Base-by-base conservation (phyloP, 1,140 invertebrate genomes). In the roundworm (Caenorhabditis elegans) region DNA sequence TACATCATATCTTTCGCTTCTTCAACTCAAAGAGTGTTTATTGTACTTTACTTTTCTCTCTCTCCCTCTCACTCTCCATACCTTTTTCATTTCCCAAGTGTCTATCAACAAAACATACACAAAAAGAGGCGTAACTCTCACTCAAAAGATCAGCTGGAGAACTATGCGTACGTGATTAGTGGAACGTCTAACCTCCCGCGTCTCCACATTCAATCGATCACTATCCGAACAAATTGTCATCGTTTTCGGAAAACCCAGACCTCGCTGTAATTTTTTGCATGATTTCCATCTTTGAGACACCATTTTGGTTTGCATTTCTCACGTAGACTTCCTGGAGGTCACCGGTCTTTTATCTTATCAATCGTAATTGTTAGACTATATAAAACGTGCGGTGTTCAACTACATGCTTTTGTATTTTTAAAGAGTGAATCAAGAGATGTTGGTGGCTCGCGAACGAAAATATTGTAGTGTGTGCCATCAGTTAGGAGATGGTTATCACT, bases 401-500 rank as follows among this genome's bases (percentile, higher is more conserved):
- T n/a, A n/a, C n/a, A n/a, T n/a, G n/a, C n/a, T n/a, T n/a, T n/a
- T n/a, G n/a, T n/a, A 34, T 60, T 34, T 15, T 70, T 70, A 13
- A 15, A 11, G 34, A 10, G 22, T 39, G 3, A 34, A 31, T 22
- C n/a, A 15, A 39, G 19, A 70, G 15, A 70, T 70, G 60, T 39
- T 70, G 10, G 60, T 70, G n/a, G 36, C 60, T n/a, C 34, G 60
- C 6, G 60, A 70, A 22, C 17, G 60, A 70, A 70, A 70, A 13
- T 39, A 31, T n/a, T 70, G 60, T n/a, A 70, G 60, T 70, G 60
- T 70, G 8, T 70, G 60, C 34, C 31, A 70, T 70, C 60, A 70
- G 43, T 34, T 70, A 3, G 34, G 60, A 19, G 60, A 70, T 70
- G 60, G 60, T 0, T 39, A 70, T 22, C 60, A 70, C 22, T 70